Percentiles rank a stretch among this genome's conserved stretches.
These are phyloP conservation scores for Drosophila bocqueti DNA, from an alignment of 1,140 invertebrate genomes.

Conservation along the genomic window DNA sequence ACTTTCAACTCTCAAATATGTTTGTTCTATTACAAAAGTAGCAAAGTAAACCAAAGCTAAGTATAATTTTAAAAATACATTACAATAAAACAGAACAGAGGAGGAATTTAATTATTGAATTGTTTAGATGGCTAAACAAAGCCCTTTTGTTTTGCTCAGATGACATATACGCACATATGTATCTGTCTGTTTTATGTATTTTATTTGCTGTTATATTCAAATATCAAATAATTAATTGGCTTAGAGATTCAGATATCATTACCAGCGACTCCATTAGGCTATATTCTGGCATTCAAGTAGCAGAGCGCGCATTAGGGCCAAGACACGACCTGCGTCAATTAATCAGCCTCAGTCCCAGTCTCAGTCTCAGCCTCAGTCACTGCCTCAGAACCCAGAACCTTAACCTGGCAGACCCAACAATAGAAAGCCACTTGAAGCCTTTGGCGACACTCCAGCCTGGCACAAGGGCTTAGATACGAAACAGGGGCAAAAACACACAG, in stretches of 20 bases:
- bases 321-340: conserved; percentile 45
- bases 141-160: background rate
- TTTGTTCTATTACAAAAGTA: no score
- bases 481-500: conserved; percentile 24
- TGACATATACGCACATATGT: background rate
- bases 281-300: conserved; percentile 26
- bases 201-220: background rate
- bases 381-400: background rate
- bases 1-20: no score
- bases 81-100: no score
- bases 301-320: conserved; percentile 21
- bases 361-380: background rate
- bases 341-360: conserved; percentile 33
- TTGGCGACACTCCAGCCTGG: conserved; percentile 53
- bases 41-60: no score
- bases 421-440: conserved; percentile 57
- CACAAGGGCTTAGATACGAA: conserved; percentile 26
- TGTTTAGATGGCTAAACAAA: background rate
- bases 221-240: conserved; percentile 33
- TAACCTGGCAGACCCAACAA: conserved; percentile 20
- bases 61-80: no score
- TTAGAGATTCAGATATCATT: conserved; percentile 35
- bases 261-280: conserved; percentile 9
- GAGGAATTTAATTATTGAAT: no score
- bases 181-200: background rate